These are phyloP conservation scores for Euclidia mi DNA, from an alignment of 2,888 invertebrate species.

Conservation along the genomic window DNA sequence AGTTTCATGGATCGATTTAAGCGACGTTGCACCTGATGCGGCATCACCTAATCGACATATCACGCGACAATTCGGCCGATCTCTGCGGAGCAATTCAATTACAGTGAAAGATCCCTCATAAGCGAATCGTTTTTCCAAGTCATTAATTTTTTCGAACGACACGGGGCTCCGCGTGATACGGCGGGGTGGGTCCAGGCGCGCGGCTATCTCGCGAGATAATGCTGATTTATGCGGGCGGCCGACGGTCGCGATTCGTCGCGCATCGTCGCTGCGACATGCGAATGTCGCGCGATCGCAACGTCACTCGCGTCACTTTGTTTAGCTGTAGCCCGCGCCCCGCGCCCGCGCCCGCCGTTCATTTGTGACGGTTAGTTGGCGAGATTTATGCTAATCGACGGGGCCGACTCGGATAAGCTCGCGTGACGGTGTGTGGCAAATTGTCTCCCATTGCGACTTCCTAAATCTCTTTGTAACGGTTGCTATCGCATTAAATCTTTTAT, in stretches of 20 bases:
- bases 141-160: constrained; percentile 90
- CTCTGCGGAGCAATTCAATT: constrained; percentile 89
- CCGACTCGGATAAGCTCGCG: constrained; percentile 85
- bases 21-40: constrained; percentile 66
- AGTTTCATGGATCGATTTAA: constrained; percentile 10
- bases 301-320: constrained; percentile 76
- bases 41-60: constrained; percentile 69
- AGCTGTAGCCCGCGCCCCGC: constrained; percentile 65
- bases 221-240: constrained; percentile 88
- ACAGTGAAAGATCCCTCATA: constrained; percentile 90
- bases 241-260: constrained; percentile 88
- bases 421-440: constrained; percentile 88
- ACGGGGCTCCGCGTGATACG: constrained; percentile 86
- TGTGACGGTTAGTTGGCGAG: constrained; percentile 88
- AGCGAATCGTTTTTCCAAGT: constrained; percentile 90
- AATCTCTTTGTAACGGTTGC: constrained; percentile 75
- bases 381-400: constrained; percentile 89
- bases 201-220: constrained; percentile 90
- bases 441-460: constrained; percentile 82
- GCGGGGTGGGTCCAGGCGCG: constrained; percentile 83
- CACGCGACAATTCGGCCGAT: constrained; percentile 80
- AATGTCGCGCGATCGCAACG: constrained; percentile 74
- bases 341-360: constrained; percentile 77
- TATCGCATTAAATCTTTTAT: constrained; percentile 71
- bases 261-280: constrained; percentile 78